phyloP scores from a whole-genome alignment of 2,113 vertebrate genomes.

The Elachura formosa region DNA sequence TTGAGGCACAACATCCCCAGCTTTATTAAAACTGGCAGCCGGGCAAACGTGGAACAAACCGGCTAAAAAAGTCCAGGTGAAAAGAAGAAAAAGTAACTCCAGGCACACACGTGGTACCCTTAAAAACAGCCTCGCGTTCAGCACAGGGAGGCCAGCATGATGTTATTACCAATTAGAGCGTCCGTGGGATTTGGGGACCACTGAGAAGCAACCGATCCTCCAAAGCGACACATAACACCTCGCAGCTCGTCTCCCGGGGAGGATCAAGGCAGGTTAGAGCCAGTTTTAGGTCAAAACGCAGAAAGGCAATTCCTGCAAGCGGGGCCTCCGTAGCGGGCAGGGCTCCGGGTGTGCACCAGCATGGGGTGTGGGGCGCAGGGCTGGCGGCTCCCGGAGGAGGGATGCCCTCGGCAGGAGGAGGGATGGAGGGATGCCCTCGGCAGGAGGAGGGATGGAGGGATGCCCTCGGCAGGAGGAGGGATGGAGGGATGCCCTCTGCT shows the following conservation, averaged over 20 bases:
- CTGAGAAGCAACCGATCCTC: not conserved
- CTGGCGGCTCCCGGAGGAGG: fast-evolving
- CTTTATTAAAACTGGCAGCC: not conserved
- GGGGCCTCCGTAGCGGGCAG: not conserved
- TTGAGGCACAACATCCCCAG: not conserved
- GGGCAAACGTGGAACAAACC: fast-evolving
- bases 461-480: not conserved
- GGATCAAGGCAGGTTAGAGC: not conserved
- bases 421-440: not conserved
- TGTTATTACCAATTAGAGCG: fast-evolving
- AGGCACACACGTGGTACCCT: not conserved
- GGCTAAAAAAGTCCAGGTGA: not conserved
- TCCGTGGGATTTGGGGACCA: not conserved
- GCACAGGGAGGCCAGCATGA: not conserved
- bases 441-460: slow-evolving; percentile 3
- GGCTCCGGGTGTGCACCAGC: not conserved
- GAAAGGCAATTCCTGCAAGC: not conserved
- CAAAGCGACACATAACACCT: not conserved
- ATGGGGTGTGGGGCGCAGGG: fast-evolving
- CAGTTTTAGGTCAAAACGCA: not conserved
- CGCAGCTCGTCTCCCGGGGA: fast-evolving
- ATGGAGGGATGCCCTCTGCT: slow-evolving; percentile 63
- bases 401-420: not conserved
- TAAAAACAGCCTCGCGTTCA: not conserved
- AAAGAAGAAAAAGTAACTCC: not conserved